Conservation (phyloP, 2,797 vertebrate species). For the Sciurus vulgaris region DNA sequence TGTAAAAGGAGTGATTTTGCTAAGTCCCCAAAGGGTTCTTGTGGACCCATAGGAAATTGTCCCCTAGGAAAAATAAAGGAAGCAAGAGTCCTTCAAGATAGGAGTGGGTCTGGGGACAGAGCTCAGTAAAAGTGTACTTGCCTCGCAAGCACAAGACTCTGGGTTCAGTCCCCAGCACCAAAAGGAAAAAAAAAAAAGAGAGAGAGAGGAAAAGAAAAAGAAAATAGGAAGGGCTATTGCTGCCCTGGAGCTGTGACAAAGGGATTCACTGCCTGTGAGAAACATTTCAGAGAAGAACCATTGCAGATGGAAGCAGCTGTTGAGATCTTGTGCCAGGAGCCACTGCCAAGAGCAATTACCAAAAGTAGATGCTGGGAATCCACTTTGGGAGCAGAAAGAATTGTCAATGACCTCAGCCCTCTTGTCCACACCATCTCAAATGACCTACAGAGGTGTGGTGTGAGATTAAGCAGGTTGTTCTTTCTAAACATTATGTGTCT, state of each 20-base stretch:
- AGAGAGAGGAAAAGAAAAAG: not conserved
- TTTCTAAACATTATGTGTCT: not conserved
- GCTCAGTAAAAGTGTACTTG: not conserved
- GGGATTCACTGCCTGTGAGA: not conserved
- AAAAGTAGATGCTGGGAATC: slow-evolving; percentile 22
- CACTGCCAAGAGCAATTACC: not conserved
- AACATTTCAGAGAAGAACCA: not conserved
- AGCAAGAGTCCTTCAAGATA: not conserved
- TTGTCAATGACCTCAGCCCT: not conserved
- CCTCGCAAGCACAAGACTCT: not conserved
- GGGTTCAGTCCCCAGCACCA: not conserved
- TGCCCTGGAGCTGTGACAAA: not conserved
- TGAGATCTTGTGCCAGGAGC: not conserved
- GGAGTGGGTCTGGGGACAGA: not conserved
- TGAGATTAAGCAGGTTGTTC: not conserved
- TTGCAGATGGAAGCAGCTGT: slow-evolving; percentile 42
- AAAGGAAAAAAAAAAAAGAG: not conserved
- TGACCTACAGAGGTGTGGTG: not conserved
- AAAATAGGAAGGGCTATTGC: not conserved
- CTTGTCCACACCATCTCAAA: not conserved
- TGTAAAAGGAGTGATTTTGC: not conserved
- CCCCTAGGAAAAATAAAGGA: not conserved
- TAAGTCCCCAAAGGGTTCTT: not conserved
- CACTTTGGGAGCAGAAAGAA: not conserved
- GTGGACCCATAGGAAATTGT: not conserved